Base-by-base conservation (phyloP, 2,797 vertebrate species). In the Prionace glauca region DNA sequence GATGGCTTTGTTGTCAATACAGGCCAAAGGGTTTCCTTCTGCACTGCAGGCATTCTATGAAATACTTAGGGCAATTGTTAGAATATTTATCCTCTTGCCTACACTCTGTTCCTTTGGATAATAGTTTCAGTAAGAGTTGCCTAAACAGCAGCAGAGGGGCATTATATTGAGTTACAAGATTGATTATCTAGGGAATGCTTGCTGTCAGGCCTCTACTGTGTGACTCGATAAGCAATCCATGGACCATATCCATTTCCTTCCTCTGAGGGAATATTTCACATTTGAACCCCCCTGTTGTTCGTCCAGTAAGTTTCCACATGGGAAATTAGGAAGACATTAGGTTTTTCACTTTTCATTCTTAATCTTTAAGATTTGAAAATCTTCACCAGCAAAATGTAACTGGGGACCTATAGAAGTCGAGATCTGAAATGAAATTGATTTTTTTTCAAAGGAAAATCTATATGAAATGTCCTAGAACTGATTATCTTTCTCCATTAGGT, bases 401-500 rank as follows among this genome's bases (percentile, higher is more conserved):
- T 41, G n/a, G 65, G 36, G 8, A 92, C 11, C n/a, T 36, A 69
- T 41, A 41, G 0, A 92, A 41, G 8, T 92, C 12, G 11, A 69
- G 60, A 24, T 84, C 18, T 69, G 90, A 69, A 36, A 69, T 90
- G 56, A 32, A 60, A 20, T 41, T 69, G 62, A 32, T 24, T 69
- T 69, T 91, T 24, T 20, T 56, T 69, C 11, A 41, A 92, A 41
- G 36, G 10, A 24, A 41, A 69, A 69, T 36, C 2, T 67, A 12
- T 69, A 20, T 26, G 87, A 84, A 45, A 26, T 20, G 20, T 36
- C 36, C n/a, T 41, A 36, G n/a, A 65, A 41, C 90, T 92, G 90
- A 92, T 41, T 26, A 41, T 69, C 65, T 69, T 92, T 92, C 90
- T 92, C n/a, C 65, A 41, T 92, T 69, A 92, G 90, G 36, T 92